These are phyloP conservation scores for Eledona agricola DNA, from an alignment of 2,888 invertebrate genomes.

Conservation along the genomic window DNA sequence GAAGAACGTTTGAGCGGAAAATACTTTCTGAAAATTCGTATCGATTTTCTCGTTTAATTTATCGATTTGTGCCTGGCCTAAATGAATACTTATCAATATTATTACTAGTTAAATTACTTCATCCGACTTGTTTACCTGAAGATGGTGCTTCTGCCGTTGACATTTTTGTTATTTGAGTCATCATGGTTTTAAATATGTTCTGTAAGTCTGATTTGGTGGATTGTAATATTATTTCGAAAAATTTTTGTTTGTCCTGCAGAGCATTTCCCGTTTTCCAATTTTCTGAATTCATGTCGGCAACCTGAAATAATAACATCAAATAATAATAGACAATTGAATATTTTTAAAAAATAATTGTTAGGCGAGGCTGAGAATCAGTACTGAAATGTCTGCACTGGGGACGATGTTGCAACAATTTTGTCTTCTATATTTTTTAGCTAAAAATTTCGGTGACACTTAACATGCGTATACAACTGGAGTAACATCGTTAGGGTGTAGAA, in stretches of 20 bases:
- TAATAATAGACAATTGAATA: no score
- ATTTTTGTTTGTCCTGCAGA: conserved; percentile 53
- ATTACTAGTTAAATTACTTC: not conserved
- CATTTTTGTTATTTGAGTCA: conserved; percentile 55
- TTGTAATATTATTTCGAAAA: conserved; percentile 45
- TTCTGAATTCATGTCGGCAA: conserved; percentile 71
- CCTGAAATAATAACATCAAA: conserved; percentile 58
- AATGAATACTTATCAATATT: conserved; percentile 1
- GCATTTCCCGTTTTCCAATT: conserved; percentile 67
- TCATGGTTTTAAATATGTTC: conserved; percentile 55
- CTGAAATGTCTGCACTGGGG: no score
- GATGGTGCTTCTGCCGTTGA: conserved; percentile 44
- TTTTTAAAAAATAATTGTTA: no score
- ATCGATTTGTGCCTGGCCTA: conserved; percentile 45
- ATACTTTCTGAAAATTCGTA: conserved; percentile 67
- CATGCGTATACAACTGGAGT: no score
- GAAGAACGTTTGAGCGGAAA: conserved; percentile 71
- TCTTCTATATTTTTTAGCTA: no score
- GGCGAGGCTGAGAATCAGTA: no score
- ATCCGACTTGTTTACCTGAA: conserved; percentile 21
- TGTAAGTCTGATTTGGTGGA: conserved; percentile 55
- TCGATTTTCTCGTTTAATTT: conserved; percentile 57
- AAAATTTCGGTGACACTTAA: no score
- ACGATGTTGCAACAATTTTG: no score
- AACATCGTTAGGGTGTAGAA: no score